Evolutionary conservation across 2,797 vertebrate species (phyloP).

Genomic region (Tadarida brasiliensis): DNA sequence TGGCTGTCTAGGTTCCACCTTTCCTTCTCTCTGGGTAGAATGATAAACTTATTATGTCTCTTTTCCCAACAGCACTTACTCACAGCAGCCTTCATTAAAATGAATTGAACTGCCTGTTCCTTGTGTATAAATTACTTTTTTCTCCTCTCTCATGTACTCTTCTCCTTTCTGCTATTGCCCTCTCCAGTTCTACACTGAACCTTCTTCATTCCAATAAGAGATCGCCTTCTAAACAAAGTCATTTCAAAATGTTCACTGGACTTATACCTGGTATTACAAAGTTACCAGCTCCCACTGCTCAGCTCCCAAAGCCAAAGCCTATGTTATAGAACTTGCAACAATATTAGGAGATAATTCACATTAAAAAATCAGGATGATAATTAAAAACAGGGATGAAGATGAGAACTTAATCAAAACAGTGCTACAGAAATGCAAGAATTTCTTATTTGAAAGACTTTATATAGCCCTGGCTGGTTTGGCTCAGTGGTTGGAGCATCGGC

Average conservation of each 20-base stretch:
- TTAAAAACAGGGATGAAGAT: constrained; percentile 24
- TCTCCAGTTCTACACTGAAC: background rate
- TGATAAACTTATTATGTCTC: background rate
- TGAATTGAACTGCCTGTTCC: background rate
- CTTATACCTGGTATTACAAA: constrained; percentile 11
- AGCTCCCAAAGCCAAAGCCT: constrained; percentile 26
- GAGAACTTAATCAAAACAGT: constrained; percentile 22
- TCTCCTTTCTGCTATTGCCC: background rate
- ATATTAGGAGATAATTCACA: constrained; percentile 42
- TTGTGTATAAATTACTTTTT: background rate
- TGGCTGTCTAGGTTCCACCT: background rate
- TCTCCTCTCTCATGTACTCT: background rate
- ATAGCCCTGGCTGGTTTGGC: too few species aligned
- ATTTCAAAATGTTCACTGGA: constrained; percentile 47
- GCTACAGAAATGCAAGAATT: constrained; percentile 58
- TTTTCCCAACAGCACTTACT: constrained; percentile 30
- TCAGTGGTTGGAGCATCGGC: too few species aligned
- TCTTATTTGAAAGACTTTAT: constrained; percentile 63
- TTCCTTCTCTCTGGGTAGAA: constrained; percentile 26
- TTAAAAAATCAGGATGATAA: constrained; percentile 57
- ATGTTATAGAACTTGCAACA: background rate
- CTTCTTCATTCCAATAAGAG: constrained; percentile 20
- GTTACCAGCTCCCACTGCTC: background rate
- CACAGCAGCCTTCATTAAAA: background rate
- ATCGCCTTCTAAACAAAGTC: constrained; percentile 21